Conservation (phyloP, 2,888 invertebrate genomes). For the Megamerina dolium region DNA sequence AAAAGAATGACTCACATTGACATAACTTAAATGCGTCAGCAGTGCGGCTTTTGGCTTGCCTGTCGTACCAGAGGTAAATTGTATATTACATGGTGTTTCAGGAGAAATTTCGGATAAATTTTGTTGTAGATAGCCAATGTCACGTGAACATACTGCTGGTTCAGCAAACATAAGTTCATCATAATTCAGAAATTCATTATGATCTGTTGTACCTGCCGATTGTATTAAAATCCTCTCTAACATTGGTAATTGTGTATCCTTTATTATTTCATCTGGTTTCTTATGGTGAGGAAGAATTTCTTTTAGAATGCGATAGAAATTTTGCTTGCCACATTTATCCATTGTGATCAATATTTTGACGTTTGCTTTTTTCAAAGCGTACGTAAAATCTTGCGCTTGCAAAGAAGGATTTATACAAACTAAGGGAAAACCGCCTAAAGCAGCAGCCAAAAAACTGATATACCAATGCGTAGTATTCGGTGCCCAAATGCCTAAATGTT, state of each 20-base stretch:
- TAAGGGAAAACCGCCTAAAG: conserved; percentile 63
- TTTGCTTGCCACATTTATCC: conserved; percentile 56
- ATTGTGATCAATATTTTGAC: conserved; percentile 60
- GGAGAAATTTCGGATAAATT: conserved; percentile 55
- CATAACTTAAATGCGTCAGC: conserved; percentile 61
- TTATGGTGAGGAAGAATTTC: conserved; percentile 53
- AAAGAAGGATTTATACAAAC: conserved; percentile 72
- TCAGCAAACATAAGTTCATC: conserved; percentile 37
- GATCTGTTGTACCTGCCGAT: conserved; percentile 17
- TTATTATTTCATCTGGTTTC: conserved; percentile 45
- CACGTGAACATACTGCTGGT: conserved; percentile 14
- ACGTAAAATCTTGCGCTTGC: conserved; percentile 60
- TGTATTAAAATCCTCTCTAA: conserved; percentile 14
- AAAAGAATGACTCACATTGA: conserved; percentile 65
- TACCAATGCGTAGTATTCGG: conserved; percentile 73
- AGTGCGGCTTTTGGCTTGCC: conserved; percentile 65
- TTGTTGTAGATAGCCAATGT: conserved; percentile 4
- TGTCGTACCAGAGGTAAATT: conserved; percentile 78
- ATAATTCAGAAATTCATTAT: conserved; percentile 52
- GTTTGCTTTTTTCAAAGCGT: conserved; percentile 63
- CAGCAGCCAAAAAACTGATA: conserved; percentile 60
- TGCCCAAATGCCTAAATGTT: conserved; percentile 70
- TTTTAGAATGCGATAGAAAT: conserved; percentile 60
- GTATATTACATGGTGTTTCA: conserved; percentile 64
- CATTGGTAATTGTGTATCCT: conserved; percentile 14